phyloP scores from a whole-genome alignment of 2,797 vertebrate genomes.

The Amphiprion clarkii region DNA sequence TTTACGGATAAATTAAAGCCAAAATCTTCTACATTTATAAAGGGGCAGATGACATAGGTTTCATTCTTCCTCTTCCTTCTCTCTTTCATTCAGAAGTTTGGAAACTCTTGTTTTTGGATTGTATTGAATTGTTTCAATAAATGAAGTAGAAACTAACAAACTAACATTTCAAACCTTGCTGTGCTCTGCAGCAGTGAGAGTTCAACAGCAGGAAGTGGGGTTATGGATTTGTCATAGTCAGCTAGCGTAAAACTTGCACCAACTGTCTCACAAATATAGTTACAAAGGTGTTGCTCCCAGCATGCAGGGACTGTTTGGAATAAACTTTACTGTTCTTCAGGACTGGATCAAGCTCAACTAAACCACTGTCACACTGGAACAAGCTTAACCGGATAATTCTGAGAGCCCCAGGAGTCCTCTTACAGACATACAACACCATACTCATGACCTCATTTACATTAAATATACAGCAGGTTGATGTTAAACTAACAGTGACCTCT shows the following conservation, averaged over 20 bases:
- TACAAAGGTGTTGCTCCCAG: neutral
- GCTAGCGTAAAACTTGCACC: neutral
- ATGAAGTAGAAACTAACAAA: too few species aligned
- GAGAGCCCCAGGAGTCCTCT: neutral
- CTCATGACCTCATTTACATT: neutral
- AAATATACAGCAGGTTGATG: neutral
- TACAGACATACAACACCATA: neutral
- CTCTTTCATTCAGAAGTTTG: too few species aligned
- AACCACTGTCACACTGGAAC: too few species aligned
- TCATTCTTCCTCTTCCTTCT: too few species aligned
- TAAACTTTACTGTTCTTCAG: neutral
- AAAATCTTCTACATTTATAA: neutral
- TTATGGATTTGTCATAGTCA: neutral
- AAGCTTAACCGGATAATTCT: neutral
- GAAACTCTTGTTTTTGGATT: too few species aligned
- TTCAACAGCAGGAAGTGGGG: neutral
- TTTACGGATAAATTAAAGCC: neutral
- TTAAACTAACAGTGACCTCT: conserved; percentile 8
- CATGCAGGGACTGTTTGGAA: neutral
- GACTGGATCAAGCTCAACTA: neutral
- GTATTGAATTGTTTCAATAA: too few species aligned
- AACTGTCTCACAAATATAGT: neutral
- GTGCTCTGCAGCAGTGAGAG: neutral
- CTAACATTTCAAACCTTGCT: neutral
- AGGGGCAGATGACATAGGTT: too few species aligned